Percentiles rank a stretch among this genome's conserved stretches.
These are phyloP conservation scores for Passer montanus DNA, from an alignment of 2,113 vertebrate genomes.

Conservation along the genomic window DNA sequence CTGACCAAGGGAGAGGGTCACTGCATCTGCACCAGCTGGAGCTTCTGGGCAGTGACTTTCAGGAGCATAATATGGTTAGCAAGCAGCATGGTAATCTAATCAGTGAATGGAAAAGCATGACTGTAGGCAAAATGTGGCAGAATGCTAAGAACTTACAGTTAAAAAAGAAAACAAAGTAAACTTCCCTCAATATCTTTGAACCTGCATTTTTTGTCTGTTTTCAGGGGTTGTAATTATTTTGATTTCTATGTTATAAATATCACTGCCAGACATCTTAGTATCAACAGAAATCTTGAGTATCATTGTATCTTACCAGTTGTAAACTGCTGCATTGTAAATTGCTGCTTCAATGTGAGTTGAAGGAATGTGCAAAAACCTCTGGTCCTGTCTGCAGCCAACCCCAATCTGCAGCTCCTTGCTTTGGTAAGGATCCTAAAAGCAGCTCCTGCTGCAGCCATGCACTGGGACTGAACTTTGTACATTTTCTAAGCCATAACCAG, in stretches of 20 bases:
- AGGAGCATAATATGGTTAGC: slow-evolving; percentile 52
- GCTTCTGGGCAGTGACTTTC: slow-evolving; percentile 42
- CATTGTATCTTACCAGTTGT: background rate
- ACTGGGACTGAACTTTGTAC: background rate
- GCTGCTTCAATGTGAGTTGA: background rate
- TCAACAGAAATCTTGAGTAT: background rate
- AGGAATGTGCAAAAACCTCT: background rate
- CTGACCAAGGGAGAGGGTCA: background rate
- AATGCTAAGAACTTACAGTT: background rate
- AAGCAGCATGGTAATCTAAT: slow-evolving; percentile 62
- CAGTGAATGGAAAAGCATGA: slow-evolving; percentile 59
- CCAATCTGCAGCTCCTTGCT: background rate
- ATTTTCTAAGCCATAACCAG: background rate
- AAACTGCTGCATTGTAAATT: background rate
- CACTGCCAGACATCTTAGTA: background rate
- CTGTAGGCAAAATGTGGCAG: slow-evolving; percentile 37
- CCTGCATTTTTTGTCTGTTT: background rate
- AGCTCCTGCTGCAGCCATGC: background rate
- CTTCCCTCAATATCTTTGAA: background rate
- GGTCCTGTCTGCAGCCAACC: background rate
- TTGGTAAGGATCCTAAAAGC: background rate
- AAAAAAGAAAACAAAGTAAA: background rate
- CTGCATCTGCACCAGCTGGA: slow-evolving; percentile 62
- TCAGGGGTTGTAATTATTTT: background rate
- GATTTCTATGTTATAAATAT: background rate